Conservation (phyloP, 2,113 vertebrate genomes). For the Pteruthius melanotis region DNA sequence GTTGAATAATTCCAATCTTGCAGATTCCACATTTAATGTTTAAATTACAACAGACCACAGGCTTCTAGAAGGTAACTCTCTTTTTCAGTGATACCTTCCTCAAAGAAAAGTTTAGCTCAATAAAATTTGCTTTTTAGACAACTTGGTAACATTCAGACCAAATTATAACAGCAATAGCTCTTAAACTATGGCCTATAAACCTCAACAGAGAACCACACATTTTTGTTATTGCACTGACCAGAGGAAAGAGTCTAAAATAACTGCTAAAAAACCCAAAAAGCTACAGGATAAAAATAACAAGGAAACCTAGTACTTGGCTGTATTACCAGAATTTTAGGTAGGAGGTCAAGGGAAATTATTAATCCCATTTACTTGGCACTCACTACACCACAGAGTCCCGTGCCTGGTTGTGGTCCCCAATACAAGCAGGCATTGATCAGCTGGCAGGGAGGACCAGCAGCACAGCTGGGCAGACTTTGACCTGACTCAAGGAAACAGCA, state of each 20-base stretch:
- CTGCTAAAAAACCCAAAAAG: not conserved
- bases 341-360: slow-evolving; percentile 13
- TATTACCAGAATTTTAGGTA: not conserved
- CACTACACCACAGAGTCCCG: not conserved
- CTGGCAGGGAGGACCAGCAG: not conserved
- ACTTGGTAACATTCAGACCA: not conserved
- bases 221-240: not conserved
- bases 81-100: not conserved
- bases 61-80: not conserved
- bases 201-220: not conserved
- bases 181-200: slow-evolving; percentile 2
- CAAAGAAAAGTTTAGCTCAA: not conserved
- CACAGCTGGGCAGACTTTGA: fast-evolving
- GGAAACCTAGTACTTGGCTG: not conserved
- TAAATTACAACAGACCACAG: not conserved
- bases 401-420: fast-evolving
- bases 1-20: not conserved
- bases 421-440: not conserved
- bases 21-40: not conserved
- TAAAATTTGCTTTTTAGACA: not conserved
- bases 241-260: slow-evolving; percentile 34
- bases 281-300: slow-evolving; percentile 28
- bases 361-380: not conserved
- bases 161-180: not conserved
- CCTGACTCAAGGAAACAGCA: not conserved